phyloP scores from a whole-genome alignment of 2,113 vertebrate genomes.

The Hypanus sabinus region DNA sequence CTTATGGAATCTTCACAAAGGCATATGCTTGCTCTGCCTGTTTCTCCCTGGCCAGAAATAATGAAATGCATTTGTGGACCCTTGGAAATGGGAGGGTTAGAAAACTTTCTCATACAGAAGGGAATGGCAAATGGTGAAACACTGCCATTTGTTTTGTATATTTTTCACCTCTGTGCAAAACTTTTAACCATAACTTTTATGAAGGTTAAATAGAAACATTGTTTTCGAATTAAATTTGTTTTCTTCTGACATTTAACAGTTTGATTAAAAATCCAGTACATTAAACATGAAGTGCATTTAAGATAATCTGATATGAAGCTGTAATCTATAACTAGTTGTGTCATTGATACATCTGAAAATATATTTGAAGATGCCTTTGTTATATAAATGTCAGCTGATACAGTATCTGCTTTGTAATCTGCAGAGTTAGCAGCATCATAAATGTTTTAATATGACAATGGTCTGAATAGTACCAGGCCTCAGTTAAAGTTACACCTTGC shows the following conservation, averaged over 20 bases:
- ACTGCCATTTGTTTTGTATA: not conserved
- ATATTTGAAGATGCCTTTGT: not conserved
- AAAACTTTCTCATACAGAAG: too few species aligned
- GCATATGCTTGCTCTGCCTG: too few species aligned
- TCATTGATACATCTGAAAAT: not conserved
- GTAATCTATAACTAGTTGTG: not conserved
- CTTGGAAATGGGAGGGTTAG: too few species aligned
- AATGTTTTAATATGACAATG: not conserved
- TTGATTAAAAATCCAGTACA: not conserved
- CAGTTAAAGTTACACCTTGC: not conserved
- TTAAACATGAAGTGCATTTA: not conserved
- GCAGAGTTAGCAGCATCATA: not conserved
- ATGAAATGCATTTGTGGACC: too few species aligned
- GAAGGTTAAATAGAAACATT: not conserved
- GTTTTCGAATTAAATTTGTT: not conserved
- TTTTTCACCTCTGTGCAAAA: not conserved
- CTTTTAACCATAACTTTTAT: not conserved
- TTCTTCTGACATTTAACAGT: not conserved
- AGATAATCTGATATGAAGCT: not conserved
- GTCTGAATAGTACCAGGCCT: not conserved
- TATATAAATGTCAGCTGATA: not conserved
- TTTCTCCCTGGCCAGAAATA: too few species aligned
- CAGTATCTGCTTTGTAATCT: not conserved
- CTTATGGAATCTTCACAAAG: too few species aligned
- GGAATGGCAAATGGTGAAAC: too few species aligned